These are phyloP conservation scores for Synergus japonicus DNA, from an alignment of 2,888 invertebrate genomes.

Conservation along the genomic window DNA sequence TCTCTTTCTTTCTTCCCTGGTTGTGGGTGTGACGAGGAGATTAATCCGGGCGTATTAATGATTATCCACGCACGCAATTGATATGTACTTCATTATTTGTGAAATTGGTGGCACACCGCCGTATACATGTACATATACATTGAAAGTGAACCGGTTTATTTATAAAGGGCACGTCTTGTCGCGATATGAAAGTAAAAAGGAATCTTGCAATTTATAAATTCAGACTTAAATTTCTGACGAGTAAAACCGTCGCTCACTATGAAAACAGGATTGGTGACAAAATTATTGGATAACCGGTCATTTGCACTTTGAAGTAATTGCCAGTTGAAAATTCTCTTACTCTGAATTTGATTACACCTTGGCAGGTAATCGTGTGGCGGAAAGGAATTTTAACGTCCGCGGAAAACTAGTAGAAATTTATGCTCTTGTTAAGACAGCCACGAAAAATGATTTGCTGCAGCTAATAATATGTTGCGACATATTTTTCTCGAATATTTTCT, in stretches of 20 bases:
- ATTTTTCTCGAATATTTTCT: background rate
- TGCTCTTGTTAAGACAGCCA: background rate
- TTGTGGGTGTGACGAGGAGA: constrained; percentile 30
- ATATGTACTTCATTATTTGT: constrained; percentile 29
- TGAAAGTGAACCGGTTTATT: constrained; percentile 1
- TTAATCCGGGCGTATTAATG: constrained; percentile 27
- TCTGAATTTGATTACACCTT: constrained; percentile 13
- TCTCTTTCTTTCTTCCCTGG: background rate
- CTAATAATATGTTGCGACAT: constrained; percentile 12
- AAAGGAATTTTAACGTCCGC: constrained; percentile 11
- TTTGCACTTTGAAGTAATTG: constrained; percentile 18
- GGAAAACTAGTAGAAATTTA: constrained; percentile 9
- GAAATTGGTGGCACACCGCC: constrained; percentile 10
- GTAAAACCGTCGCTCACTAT: background rate
- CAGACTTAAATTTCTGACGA: background rate
- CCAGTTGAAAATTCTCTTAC: background rate
- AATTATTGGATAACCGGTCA: background rate
- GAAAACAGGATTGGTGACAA: constrained; percentile 1
- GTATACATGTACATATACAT: background rate
- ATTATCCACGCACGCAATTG: constrained; percentile 35
- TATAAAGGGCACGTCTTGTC: constrained; percentile 6
- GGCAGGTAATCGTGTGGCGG: background rate
- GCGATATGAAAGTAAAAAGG: background rate
- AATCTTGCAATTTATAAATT: constrained; percentile 5
- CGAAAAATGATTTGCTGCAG: background rate